Conservation (phyloP, 1,140 invertebrate species). For the Bombus affinis region DNA sequence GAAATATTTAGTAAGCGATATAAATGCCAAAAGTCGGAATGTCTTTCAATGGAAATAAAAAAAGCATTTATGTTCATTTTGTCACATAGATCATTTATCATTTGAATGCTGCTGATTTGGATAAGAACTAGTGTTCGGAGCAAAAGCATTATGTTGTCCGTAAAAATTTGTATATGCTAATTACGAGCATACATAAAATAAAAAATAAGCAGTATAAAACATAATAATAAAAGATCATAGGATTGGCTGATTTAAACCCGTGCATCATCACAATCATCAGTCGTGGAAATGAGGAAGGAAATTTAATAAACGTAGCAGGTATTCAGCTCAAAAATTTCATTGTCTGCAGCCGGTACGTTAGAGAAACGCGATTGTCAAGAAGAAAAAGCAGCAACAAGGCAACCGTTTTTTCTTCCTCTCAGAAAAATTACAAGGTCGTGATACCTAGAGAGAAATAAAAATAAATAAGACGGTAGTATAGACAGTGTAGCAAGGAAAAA, state of each 20-base stretch:
- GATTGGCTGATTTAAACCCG: not conserved
- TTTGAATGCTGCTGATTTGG: not conserved
- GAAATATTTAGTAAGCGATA: not conserved
- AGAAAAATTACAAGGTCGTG: slow-evolving; percentile 6
- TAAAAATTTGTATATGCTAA: no score
- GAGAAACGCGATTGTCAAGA: slow-evolving; percentile 2
- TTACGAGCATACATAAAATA: no score
- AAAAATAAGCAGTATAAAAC: no score
- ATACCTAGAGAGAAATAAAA: not conserved
- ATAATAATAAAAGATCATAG: not conserved
- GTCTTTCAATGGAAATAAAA: not conserved
- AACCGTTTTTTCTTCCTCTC: not conserved
- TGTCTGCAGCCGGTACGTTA: not conserved
- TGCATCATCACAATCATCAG: not conserved
- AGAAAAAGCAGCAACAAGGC: not conserved
- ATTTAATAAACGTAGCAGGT: slow-evolving; percentile 7
- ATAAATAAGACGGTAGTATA: not conserved
- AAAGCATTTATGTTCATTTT: not conserved
- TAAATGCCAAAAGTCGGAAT: not conserved
- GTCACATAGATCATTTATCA: not conserved
- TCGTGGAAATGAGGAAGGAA: not conserved
- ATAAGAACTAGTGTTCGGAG: no score
- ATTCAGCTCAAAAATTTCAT: no score
- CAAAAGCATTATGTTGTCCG: no score
- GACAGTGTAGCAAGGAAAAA: not conserved